phyloP scores from a whole-genome alignment of 2,888 invertebrate genomes.

The Dastarcus helophoroides region DNA sequence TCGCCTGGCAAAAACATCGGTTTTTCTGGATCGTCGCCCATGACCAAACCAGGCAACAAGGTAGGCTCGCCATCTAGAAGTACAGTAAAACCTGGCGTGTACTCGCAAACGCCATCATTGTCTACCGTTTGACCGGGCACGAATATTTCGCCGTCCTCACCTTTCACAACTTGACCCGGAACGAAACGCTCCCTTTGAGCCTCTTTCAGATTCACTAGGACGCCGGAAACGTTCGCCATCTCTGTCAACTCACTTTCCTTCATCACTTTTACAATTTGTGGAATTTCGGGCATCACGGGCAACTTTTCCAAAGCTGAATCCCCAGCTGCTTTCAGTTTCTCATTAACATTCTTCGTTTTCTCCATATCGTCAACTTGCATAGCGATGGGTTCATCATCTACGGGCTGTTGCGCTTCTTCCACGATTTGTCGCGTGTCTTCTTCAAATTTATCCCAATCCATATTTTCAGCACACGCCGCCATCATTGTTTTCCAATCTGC shows the following conservation, averaged over 20 bases:
- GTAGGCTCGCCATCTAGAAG: conserved; percentile 68
- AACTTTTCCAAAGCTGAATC: conserved; percentile 44
- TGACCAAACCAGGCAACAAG: conserved; percentile 70
- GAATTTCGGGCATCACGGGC: conserved; percentile 51
- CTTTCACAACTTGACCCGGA: conserved; percentile 63
- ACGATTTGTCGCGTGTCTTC: conserved; percentile 33
- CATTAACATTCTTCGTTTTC: conserved; percentile 48
- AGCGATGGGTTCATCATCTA: conserved; percentile 39
- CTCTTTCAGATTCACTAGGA: conserved; percentile 39
- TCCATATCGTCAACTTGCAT: conserved; percentile 42
- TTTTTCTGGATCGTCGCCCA: conserved; percentile 45
- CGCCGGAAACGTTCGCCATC: conserved; percentile 50
- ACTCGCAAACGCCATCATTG: conserved; percentile 59
- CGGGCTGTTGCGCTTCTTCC: conserved; percentile 27
- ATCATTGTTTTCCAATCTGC: conserved; percentile 33
- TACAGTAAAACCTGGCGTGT: conserved; percentile 68
- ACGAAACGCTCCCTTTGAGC: conserved; percentile 56
- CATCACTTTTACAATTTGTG: conserved; percentile 49
- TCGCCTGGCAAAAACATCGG: conserved; percentile 36
- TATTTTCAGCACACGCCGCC: conserved; percentile 26
- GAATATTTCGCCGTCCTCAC: conserved; percentile 39
- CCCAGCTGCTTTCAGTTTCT: conserved; percentile 45
- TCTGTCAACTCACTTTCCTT: conserved; percentile 47
- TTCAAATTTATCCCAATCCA: conserved; percentile 33
- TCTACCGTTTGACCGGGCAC: conserved; percentile 65